Evolutionary conservation across 2,797 vertebrate genomes (phyloP).

Genomic region (Enteromius thamalakanensis): DNA sequence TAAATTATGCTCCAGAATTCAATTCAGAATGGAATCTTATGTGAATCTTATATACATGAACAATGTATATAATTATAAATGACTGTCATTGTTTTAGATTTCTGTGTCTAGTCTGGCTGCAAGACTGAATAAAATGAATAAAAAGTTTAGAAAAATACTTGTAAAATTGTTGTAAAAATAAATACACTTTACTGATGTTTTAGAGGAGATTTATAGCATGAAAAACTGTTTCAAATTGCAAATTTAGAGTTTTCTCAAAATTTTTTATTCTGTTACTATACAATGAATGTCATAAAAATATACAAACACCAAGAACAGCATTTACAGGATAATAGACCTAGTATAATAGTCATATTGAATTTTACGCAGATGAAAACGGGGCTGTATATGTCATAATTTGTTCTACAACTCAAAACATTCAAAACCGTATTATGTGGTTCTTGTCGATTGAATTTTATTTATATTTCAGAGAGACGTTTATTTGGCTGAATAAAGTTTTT

Average conservation of each 20-base stretch:
- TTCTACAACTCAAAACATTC: too few species aligned
- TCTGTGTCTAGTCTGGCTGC: background rate
- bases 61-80: background rate
- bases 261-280: background rate
- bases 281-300: background rate
- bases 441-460: too few species aligned
- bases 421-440: too few species aligned
- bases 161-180: slow-evolving; percentile 11
- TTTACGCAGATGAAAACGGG: background rate
- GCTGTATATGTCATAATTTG: background rate
- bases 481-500: too few species aligned
- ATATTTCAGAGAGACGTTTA: too few species aligned
- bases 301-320: background rate
- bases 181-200: slow-evolving; percentile 15
- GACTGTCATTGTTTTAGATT: background rate
- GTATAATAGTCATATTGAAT: background rate
- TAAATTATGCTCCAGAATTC: background rate
- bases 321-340: background rate
- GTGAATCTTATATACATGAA: too few species aligned
- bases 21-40: background rate
- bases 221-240: background rate
- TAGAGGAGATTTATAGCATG: background rate
- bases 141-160: background rate
- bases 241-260: background rate
- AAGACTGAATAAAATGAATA: background rate